Evolutionary conservation across 2,888 invertebrate genomes (phyloP), one percentile per base, ranked within the genome.

Genomic region (Troides aeacus): DNA sequence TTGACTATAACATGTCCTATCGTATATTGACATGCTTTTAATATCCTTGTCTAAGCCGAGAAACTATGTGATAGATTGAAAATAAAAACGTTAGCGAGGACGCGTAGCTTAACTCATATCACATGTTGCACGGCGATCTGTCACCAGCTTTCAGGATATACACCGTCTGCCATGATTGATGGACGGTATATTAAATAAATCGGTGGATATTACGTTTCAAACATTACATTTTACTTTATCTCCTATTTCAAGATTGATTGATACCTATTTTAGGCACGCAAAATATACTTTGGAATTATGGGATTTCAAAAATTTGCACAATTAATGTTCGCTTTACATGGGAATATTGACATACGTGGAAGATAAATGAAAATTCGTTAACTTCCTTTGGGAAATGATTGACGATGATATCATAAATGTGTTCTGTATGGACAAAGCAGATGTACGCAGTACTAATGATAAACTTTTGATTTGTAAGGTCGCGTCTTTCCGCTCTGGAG

Each of bases 121-220:
- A 87, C 85, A 84, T 87, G 86, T 87, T 87, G 86, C 85, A 78
- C 82, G 79, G 76, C 79, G 83, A 86, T 85, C 86, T 89, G 90
- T 91, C 90, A 85, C 87, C 87, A 78, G 75, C 78, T 79, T 75
- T 79, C 82, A 82, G 79, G 79, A 82, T 79, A 79, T 75, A 81
- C 81, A 81, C 80, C 81, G 83, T 81, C 79, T 81, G 78, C 73
- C 72, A 81, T 90, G 91, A 92, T 92, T 88, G 91, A 92, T 92
- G 85, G 83, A 78, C 82, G 81, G 80, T 86, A 87, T 89, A 90
- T 89, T 90, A 88, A 91, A 91, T 90, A 90, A 89, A 88, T 85
- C 88, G 78, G 81, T 79, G 84, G 80, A 88, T 90, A 89, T 91
- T 86, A 86, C 89, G 81, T 89, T 90, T 88, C 87, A 87, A 88